These are phyloP conservation scores for Lasioglossum oenotherae DNA, from an alignment of 2,888 invertebrate species.

Conservation along the genomic window DNA sequence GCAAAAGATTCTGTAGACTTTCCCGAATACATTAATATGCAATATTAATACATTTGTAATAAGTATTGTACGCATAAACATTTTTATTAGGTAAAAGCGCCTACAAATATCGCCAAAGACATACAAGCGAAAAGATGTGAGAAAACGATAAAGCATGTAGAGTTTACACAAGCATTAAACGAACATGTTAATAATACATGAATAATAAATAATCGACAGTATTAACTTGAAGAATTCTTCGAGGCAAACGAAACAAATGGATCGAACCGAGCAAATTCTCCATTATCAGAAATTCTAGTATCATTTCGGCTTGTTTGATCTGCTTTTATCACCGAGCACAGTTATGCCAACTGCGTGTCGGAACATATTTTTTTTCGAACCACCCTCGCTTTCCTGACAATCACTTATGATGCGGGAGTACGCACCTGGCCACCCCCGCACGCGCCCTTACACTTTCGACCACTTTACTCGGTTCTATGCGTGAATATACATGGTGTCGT, in stretches of 20 bases:
- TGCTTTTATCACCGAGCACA: constrained; percentile 64
- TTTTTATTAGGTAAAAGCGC: neutral
- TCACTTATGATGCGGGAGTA: constrained; percentile 68
- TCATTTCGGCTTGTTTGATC: constrained; percentile 67
- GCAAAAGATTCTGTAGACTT: too few species aligned
- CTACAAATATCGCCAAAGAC: neutral
- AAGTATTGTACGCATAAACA: too few species aligned
- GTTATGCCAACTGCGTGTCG: constrained; percentile 55
- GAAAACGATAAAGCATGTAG: neutral
- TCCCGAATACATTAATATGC: too few species aligned
- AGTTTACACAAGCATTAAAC: neutral
- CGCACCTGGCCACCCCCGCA: constrained; percentile 78
- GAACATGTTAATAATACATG: neutral
- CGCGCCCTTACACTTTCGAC: constrained; percentile 68
- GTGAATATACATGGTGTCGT: constrained; percentile 49
- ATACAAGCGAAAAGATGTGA: neutral
- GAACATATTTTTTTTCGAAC: constrained; percentile 58
- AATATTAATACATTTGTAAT: too few species aligned
- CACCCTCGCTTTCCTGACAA: constrained; percentile 67
- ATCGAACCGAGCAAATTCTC: constrained; percentile 27
- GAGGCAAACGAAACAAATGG: neutral
- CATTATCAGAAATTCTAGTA: constrained; percentile 54
- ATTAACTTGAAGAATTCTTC: neutral
- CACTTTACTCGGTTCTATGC: constrained; percentile 65
- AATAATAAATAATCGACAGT: neutral